phyloP scores from a whole-genome alignment of 2,113 vertebrate genomes.

The Rhea pennata region DNA sequence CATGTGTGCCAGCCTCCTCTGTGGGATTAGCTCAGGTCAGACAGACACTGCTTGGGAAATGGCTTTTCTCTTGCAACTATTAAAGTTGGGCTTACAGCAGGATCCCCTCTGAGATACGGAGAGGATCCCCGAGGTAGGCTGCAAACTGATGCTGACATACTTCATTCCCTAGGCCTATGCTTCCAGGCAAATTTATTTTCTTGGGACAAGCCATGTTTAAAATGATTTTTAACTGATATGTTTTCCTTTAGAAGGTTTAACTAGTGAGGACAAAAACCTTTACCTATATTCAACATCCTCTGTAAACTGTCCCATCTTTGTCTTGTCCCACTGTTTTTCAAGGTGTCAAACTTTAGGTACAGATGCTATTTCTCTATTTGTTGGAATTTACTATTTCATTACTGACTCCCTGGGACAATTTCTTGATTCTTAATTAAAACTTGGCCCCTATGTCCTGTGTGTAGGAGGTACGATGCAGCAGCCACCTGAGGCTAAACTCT shows the following conservation, averaged over 20 bases:
- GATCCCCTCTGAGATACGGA: rapidly evolving
- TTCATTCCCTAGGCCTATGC: background rate
- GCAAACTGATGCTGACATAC: background rate
- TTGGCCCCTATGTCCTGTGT: background rate
- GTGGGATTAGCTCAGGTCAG: slow-evolving; percentile 35
- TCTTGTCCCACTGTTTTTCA: background rate
- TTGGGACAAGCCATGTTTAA: background rate
- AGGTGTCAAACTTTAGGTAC: background rate
- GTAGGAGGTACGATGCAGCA: background rate
- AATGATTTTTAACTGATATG: background rate
- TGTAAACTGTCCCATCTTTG: background rate
- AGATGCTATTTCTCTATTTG: background rate
- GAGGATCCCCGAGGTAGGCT: background rate
- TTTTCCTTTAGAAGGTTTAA: background rate
- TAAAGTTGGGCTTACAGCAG: rapidly evolving
- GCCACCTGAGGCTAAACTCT: background rate
- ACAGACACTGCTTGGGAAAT: background rate
- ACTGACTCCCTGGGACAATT: background rate
- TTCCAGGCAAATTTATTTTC: background rate
- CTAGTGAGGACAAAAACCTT: background rate
- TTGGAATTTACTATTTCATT: background rate
- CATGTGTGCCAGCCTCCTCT: slow-evolving; percentile 36
- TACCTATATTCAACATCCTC: background rate
- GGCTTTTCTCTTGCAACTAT: background rate
- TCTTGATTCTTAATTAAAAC: background rate